Conservation (phyloP, 2,888 invertebrate genomes). For the Agrotis clavis region DNA sequence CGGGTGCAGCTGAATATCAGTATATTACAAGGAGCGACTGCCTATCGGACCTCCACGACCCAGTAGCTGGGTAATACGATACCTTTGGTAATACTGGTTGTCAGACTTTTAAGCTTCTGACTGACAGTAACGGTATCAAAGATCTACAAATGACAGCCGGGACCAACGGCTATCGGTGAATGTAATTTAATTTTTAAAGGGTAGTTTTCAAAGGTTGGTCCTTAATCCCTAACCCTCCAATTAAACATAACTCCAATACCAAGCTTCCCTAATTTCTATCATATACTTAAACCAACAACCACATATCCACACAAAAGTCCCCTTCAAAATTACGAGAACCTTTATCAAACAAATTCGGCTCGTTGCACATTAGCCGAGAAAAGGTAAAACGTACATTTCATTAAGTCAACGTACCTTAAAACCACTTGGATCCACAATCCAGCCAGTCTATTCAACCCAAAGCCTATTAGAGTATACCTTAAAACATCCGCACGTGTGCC, state of each 20-base stretch:
- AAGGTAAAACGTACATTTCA: constrained; percentile 71
- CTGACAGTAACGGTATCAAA: no score
- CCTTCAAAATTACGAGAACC: constrained; percentile 18
- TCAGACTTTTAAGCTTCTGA: no score
- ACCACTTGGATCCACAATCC: constrained; percentile 74
- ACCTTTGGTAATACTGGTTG: no score
- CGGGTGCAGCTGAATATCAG: no score
- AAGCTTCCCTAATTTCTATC: constrained; percentile 9
- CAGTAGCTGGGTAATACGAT: no score
- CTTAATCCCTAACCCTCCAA: constrained; percentile 10
- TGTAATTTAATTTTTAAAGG: background rate
- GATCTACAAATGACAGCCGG: no score
- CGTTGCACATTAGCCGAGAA: constrained; percentile 55
- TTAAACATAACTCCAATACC: constrained; percentile 12
- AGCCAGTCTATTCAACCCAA: constrained; percentile 70
- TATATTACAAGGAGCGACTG: no score
- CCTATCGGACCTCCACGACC: no score
- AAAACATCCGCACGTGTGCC: constrained; percentile 70
- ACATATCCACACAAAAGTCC: constrained; percentile 10
- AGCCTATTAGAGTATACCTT: constrained; percentile 78
- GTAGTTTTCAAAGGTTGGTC: background rate
- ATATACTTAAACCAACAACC: constrained; percentile 25
- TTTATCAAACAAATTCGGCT: constrained; percentile 44
- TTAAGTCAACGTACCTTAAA: constrained; percentile 78
- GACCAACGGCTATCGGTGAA: background rate